A percentile compares a stretch with the other conserved stretches of the same genome.
phyloP scores from a whole-genome alignment of 2,113 vertebrate genomes.

The Thermophis baileyi region DNA sequence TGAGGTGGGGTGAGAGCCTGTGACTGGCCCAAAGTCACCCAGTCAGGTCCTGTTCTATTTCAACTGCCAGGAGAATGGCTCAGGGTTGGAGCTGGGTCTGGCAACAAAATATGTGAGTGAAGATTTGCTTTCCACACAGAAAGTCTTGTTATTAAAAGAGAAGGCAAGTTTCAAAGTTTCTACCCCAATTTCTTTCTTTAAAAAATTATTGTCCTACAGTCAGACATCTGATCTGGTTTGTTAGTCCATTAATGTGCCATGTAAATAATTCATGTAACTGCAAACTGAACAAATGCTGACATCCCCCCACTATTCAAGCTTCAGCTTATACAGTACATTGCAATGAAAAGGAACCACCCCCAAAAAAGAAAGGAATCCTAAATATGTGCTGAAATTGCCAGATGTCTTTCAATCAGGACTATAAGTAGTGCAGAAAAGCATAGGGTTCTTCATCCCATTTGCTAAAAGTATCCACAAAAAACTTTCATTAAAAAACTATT shows the following conservation, averaged over 20 bases:
- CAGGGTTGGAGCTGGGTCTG: neutral
- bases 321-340: conserved; percentile 58
- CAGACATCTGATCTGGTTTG: conserved; percentile 47
- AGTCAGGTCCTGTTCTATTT: neutral
- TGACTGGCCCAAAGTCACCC: neutral
- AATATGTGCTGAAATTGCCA: neutral
- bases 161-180: neutral
- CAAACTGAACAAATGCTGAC: conserved; percentile 56
- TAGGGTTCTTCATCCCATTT: neutral
- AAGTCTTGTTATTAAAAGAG: neutral
- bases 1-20: neutral
- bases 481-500: neutral
- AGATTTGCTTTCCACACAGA: neutral
- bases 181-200: neutral
- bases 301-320: conserved; percentile 34
- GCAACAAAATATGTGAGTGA: neutral
- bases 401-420: neutral
- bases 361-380: conserved; percentile 9
- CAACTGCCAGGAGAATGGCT: neutral
- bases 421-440: neutral
- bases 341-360: conserved; percentile 35
- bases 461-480: neutral
- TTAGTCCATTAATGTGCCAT: conserved; percentile 38
- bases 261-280: conserved; percentile 65
- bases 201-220: neutral